phyloP scores from a whole-genome alignment of 2,113 vertebrate genomes.

The Oryctolagus cuniculus region DNA sequence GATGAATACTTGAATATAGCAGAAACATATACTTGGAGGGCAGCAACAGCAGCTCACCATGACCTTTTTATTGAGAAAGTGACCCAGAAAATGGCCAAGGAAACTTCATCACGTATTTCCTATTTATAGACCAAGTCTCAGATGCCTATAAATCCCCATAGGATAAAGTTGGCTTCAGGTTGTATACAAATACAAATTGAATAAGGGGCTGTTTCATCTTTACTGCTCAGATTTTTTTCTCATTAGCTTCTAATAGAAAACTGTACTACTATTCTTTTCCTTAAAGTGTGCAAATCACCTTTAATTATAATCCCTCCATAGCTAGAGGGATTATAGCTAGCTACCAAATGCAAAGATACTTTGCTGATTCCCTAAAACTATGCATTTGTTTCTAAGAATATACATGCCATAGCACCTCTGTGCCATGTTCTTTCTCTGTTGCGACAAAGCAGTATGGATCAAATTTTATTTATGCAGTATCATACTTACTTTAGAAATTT shows the following conservation, averaged over 20 bases:
- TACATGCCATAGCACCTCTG: not conserved
- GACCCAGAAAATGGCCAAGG: slow-evolving; percentile 65
- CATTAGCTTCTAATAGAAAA: not conserved
- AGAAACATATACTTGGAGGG: slow-evolving; percentile 41
- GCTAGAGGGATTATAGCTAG: not conserved
- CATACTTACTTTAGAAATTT: not conserved
- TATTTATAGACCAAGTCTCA: slow-evolving; percentile 55
- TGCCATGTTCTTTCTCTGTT: not conserved
- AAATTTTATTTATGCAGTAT: not conserved
- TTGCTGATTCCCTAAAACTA: not conserved
- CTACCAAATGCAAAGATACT: not conserved
- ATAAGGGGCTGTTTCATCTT: slow-evolving; percentile 38
- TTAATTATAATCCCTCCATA: not conserved
- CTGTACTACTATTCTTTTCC: not conserved
- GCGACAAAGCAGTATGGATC: not conserved
- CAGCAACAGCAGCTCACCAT: not conserved
- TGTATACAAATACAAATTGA: slow-evolving; percentile 63
- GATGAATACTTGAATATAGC: slow-evolving; percentile 19
- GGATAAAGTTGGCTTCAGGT: slow-evolving; percentile 54
- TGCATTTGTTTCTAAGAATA: not conserved
- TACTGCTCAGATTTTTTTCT: not conserved
- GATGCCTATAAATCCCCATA: slow-evolving; percentile 44
- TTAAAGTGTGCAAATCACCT: not conserved
- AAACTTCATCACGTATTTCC: slow-evolving; percentile 75
- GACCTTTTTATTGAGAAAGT: slow-evolving; percentile 75